A percentile compares a stretch with the other conserved stretches of the same genome.
Conservation (phyloP, 2,113 vertebrate species). For the Mandrillus leucophaeus region DNA sequence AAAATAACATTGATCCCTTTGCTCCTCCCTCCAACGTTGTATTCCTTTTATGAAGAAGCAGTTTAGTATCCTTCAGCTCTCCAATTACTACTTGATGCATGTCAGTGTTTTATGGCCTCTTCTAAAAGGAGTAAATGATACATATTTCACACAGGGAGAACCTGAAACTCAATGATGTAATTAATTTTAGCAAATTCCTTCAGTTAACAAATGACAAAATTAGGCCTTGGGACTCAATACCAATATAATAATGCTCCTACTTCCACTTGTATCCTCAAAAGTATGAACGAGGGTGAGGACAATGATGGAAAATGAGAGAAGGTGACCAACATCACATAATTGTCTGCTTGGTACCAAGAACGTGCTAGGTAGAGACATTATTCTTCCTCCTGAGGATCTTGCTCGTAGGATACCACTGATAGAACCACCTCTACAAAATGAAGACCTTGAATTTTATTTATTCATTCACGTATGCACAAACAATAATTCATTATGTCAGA, state of each 20-base stretch:
- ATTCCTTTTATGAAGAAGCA: too few species aligned
- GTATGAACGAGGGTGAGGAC: neutral
- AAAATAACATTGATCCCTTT: neutral
- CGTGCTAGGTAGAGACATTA: fast-evolving
- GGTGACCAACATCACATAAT: too few species aligned
- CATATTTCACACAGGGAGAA: neutral
- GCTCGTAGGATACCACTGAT: fast-evolving
- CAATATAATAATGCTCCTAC: neutral
- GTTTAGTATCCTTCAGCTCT: neutral
- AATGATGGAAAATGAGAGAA: neutral
- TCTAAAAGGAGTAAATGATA: neutral
- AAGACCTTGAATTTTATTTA: neutral
- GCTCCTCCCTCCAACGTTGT: neutral
- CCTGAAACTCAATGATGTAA: neutral
- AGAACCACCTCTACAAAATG: neutral
- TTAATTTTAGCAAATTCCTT: neutral
- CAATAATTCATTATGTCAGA: neutral
- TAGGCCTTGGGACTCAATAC: neutral
- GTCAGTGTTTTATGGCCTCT: neutral
- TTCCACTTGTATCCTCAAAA: neutral
- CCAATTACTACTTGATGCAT: too few species aligned
- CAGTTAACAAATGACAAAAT: neutral
- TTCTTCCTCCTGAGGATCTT: neutral
- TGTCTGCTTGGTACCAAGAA: neutral
- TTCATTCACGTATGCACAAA: neutral